Evolutionary conservation across 2,113 vertebrate genomes (phyloP), one percentile per base, ranked within the genome.

Genomic region (Oreochromis tanganicae): DNA sequence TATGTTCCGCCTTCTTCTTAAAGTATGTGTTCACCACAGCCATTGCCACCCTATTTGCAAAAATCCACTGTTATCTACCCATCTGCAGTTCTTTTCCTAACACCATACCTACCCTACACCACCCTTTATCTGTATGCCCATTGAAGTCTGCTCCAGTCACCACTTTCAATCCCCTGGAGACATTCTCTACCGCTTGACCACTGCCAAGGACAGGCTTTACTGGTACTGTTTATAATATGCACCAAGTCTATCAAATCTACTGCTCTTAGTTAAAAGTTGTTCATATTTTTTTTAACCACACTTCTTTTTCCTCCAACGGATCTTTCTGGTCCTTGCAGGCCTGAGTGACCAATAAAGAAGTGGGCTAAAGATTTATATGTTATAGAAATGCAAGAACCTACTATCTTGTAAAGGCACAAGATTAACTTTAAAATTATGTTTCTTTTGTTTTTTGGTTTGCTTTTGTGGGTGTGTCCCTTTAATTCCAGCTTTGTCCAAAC

Each of bases 351-450:
- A 82, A 75, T 87, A 57, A 57, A 79, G 29, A 56, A 19, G 10
- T 21, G 10, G 6, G 5, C 9, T 1, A 8, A 19, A 80, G 17
- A 80, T 85, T n/a, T 41, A 59, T 82, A 79, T 86, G 56, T 80
- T 81, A 16, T 55, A 55, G 34, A 79, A 52, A 86, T 83, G 83
- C 61, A 85, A 90, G 81, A 90, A 81, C 89, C 83, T 84, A 88
- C n/a, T n/a, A n/a, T n/a, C n/a, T n/a, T n/a, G n/a, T n/a, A n/a
- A n/a, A n/a, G n/a, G n/a, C n/a, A n/a, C 87, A 29, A 90, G 91
- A 87, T 89, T 27, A 87, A 81, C 41, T 91, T 85, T 54, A 55
- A 89, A 90, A 93, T 75, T 83, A 7, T 36, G 59, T 36, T 66
- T 32, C 14, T 59, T 59, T 29, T 0, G 55, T 59, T 9, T 29